Percentiles rank a stretch among this genome's conserved stretches.
phyloP scores from a whole-genome alignment of 2,888 invertebrate species.

The Mythimna ferrago region DNA sequence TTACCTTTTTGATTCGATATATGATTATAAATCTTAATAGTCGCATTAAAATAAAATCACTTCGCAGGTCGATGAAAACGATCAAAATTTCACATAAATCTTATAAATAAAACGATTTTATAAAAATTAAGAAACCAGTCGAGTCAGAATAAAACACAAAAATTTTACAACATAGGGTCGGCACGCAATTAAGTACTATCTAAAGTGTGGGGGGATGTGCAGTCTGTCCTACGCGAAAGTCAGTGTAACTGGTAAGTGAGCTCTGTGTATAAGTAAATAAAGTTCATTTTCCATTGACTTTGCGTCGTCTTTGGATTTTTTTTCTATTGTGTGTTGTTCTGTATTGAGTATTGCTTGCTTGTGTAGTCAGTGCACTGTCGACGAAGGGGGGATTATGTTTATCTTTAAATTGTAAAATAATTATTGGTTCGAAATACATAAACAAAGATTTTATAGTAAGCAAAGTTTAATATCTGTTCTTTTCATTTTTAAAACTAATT shows the following conservation, averaged over 20 bases:
- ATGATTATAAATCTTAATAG: too few relatives aligned
- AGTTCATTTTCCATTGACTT: conserved; percentile 52
- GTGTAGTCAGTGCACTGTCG: conserved; percentile 53
- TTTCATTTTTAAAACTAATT: neutral
- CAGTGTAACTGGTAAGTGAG: conserved; percentile 79
- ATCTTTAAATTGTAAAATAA: neutral
- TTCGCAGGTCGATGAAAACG: conserved; percentile 24
- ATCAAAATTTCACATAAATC: conserved; percentile 1
- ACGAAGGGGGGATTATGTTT: neutral
- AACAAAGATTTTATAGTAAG: neutral
- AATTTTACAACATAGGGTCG: conserved; percentile 55
- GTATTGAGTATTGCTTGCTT: conserved; percentile 45
- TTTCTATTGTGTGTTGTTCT: conserved; percentile 38
- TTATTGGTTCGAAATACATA: neutral
- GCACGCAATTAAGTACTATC: conserved; percentile 68
- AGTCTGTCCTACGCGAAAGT: conserved; percentile 77
- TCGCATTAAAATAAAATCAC: conserved; percentile 11
- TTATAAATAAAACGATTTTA: neutral
- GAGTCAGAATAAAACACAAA: conserved; percentile 53
- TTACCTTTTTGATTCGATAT: neutral
- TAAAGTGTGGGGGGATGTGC: conserved; percentile 77
- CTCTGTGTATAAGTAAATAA: conserved; percentile 71
- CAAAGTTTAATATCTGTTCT: neutral
- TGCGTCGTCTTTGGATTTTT: conserved; percentile 48
- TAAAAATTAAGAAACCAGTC: conserved; percentile 52